Evolutionary conservation across 2,888 invertebrate species (phyloP).

Genomic region (Habroteleia sp.): DNA sequence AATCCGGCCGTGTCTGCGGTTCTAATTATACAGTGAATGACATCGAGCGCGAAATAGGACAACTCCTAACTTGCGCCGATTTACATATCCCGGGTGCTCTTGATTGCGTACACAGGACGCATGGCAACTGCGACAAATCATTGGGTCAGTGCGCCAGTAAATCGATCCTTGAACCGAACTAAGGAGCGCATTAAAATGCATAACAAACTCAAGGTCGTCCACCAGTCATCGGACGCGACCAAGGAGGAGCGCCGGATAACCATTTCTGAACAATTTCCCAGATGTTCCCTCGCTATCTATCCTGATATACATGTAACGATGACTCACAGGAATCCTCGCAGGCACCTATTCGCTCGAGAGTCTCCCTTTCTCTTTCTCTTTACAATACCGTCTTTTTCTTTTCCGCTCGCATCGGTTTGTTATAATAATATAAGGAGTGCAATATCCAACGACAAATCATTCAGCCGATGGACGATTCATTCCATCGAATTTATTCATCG

Average conservation of each 20-base stretch:
- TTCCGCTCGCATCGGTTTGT: constrained; percentile 3
- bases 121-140: constrained; percentile 56
- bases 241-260: constrained; percentile 43
- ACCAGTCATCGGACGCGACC: constrained; percentile 50
- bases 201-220: constrained; percentile 62
- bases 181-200: constrained; percentile 62
- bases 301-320: constrained; percentile 57
- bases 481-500: constrained; percentile 22
- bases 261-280: constrained; percentile 55
- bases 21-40: constrained; percentile 38
- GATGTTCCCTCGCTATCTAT: constrained; percentile 48
- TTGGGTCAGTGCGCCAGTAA: constrained; percentile 63
- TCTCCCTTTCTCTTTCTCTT: not conserved
- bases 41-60: constrained; percentile 40
- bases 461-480: constrained; percentile 9
- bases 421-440: constrained; percentile 34
- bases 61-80: constrained; percentile 47
- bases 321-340: constrained; percentile 49
- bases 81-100: constrained; percentile 50
- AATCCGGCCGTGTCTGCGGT: constrained; percentile 17
- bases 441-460: constrained; percentile 27
- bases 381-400: not conserved
- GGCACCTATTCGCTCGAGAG: constrained; percentile 16
- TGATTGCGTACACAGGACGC: constrained; percentile 61
- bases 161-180: constrained; percentile 62